Evolutionary conservation across 2,888 invertebrate species (phyloP).

Genomic region (Xylophagus ater): DNA sequence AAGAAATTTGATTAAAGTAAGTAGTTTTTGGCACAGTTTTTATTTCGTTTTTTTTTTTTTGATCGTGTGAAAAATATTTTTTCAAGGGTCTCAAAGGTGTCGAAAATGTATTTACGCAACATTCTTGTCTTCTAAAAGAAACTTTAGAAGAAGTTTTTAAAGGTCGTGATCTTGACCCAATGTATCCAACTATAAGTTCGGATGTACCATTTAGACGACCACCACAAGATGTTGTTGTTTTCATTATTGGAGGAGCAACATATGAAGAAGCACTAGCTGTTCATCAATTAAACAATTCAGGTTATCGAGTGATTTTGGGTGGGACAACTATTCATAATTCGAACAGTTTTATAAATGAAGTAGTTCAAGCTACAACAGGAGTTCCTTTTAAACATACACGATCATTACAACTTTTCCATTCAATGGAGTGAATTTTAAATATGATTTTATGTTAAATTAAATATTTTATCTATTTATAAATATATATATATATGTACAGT

Average conservation of each 20-base stretch:
- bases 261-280: conserved; percentile 90
- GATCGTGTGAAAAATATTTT: conserved; percentile 1
- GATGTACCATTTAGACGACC: conserved; percentile 48
- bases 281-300: conserved; percentile 63
- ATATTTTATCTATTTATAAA: too few relatives aligned
- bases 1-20: conserved; percentile 33
- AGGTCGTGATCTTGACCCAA: conserved; percentile 75
- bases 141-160: conserved; percentile 82
- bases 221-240: conserved; percentile 89
- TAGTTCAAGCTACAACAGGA: conserved; percentile 54
- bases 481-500: too few relatives aligned
- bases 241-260: conserved; percentile 91
- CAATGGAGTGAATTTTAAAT: conserved; percentile 10
- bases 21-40: conserved; percentile 1
- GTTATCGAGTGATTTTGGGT: conserved; percentile 71
- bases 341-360: conserved; percentile 64
- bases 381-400: conserved; percentile 53
- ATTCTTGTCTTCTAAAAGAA: conserved; percentile 83
- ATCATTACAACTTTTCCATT: conserved; percentile 23
- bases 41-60: background rate
- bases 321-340: conserved; percentile 91
- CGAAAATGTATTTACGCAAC: conserved; percentile 98
- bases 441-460: too few relatives aligned
- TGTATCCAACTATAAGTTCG: conserved; percentile 72
- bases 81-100: conserved; percentile 76